phyloP scores from a whole-genome alignment of 2,888 invertebrate species.

The Melinaea marsaeus region DNA sequence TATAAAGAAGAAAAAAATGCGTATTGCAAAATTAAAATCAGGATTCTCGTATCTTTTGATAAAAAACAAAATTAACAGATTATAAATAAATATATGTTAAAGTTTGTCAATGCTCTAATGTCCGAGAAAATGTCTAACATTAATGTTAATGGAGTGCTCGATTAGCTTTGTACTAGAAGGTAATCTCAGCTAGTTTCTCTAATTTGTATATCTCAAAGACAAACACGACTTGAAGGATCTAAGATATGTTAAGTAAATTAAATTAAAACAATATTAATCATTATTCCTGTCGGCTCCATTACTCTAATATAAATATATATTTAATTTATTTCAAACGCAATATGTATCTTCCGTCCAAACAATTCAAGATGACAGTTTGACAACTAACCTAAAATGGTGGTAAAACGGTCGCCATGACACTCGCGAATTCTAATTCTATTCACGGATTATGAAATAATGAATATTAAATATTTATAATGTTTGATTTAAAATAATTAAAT shows the following conservation, averaged over 20 bases:
- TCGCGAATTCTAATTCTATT: constrained; percentile 23
- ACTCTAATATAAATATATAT: neutral
- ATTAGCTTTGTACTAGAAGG: neutral
- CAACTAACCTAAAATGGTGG: constrained; percentile 53
- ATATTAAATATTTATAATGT: neutral
- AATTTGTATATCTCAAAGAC: constrained; percentile 18
- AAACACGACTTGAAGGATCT: no score
- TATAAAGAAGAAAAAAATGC: no score
- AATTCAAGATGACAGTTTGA: constrained; percentile 54
- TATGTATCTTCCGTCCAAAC: constrained; percentile 33
- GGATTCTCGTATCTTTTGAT: no score
- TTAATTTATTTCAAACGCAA: constrained; percentile 6
- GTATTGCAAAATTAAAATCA: no score
- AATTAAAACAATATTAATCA: no score
- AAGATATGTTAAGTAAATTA: no score
- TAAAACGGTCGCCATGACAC: constrained; percentile 42
- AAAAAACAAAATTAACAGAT: no score
- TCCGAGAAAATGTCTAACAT: neutral
- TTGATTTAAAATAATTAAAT: neutral
- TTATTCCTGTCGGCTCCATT: neutral
- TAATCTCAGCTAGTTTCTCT: constrained; percentile 16
- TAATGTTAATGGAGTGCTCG: neutral
- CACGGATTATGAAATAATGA: constrained; percentile 10
- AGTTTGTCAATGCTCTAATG: neutral
- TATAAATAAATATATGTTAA: no score